These are phyloP conservation scores for Adelges cooleyi DNA, from an alignment of 1,140 invertebrate species.

Conservation along the genomic window DNA sequence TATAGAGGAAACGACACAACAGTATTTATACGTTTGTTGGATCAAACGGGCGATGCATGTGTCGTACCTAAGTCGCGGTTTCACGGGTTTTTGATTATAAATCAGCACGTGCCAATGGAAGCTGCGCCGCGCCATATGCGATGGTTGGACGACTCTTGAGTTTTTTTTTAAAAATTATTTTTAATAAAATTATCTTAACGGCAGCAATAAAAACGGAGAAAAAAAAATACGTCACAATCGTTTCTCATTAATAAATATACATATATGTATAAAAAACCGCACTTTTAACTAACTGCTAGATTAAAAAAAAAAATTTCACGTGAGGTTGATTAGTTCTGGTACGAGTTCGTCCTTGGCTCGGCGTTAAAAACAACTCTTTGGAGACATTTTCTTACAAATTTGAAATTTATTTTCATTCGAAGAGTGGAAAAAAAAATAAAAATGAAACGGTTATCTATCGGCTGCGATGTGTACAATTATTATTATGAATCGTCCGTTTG, in stretches of 20 bases:
- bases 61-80: neutral
- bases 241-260: neutral
- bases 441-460: too few species aligned
- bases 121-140: conserved; percentile 4
- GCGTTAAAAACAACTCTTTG: too few species aligned
- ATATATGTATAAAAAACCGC: conserved; percentile 2
- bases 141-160: conserved; percentile 2
- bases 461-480: too few species aligned
- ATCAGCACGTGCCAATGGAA: conserved; percentile 21
- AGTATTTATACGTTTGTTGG: too few species aligned
- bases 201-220: conserved; percentile 9
- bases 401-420: too few species aligned
- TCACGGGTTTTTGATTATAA: conserved; percentile 16
- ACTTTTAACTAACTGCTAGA: conserved; percentile 15
- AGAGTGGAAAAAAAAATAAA: too few species aligned
- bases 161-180: conserved; percentile 26
- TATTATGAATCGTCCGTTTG: too few species aligned
- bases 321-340: conserved; percentile 19
- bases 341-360: neutral
- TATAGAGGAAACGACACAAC: too few species aligned
- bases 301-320: conserved; percentile 19
- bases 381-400: too few species aligned
- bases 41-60: too few species aligned
- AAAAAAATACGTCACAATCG: neutral
- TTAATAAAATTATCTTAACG: conserved; percentile 25